Conservation (phyloP, 2,797 vertebrate genomes). For the Coranthus polyacanthus region DNA sequence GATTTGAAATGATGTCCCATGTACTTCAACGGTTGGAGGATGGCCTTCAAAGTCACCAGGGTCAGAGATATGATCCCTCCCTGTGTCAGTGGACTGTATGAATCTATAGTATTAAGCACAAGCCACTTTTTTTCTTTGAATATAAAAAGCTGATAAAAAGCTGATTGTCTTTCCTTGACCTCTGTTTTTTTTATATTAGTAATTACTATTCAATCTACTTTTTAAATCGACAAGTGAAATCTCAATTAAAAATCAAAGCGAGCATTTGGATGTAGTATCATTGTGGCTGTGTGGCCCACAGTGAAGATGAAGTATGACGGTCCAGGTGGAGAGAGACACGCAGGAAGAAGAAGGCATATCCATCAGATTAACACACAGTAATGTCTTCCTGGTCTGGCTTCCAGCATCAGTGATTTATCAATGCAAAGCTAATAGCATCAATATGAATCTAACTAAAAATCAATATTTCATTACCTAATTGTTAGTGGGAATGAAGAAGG, state of each 20-base stretch:
- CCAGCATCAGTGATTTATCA: slow-evolving; percentile 96
- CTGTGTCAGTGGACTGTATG: no score
- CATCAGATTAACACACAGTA: slow-evolving; percentile 98
- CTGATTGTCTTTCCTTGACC: background rate
- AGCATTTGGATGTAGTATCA: slow-evolving; percentile 36
- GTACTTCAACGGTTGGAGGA: no score
- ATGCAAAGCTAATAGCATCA: slow-evolving; percentile 99
- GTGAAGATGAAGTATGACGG: slow-evolving; percentile 50
- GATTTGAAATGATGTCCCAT: no score
- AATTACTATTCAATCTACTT: slow-evolving; percentile 3
- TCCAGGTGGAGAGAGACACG: slow-evolving; percentile 59
- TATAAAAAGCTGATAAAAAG: no score
- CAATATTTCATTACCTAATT: slow-evolving; percentile 99
- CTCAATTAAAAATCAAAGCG: slow-evolving; percentile 17
- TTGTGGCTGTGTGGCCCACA: slow-evolving; percentile 60
- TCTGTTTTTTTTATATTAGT: background rate
- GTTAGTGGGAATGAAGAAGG: slow-evolving; percentile 99
- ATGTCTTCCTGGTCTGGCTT: slow-evolving; percentile 78
- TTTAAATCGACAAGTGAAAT: slow-evolving; percentile 19
- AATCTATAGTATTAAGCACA: no score
- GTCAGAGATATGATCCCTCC: no score
- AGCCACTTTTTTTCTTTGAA: no score
- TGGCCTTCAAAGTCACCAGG: no score
- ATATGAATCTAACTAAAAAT: slow-evolving; percentile 99
- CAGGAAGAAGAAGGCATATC: slow-evolving; percentile 89